Evolutionary conservation across 2,113 vertebrate species (phyloP), one percentile per base, ranked within the genome.

Genomic region (Pteropus alecto): DNA sequence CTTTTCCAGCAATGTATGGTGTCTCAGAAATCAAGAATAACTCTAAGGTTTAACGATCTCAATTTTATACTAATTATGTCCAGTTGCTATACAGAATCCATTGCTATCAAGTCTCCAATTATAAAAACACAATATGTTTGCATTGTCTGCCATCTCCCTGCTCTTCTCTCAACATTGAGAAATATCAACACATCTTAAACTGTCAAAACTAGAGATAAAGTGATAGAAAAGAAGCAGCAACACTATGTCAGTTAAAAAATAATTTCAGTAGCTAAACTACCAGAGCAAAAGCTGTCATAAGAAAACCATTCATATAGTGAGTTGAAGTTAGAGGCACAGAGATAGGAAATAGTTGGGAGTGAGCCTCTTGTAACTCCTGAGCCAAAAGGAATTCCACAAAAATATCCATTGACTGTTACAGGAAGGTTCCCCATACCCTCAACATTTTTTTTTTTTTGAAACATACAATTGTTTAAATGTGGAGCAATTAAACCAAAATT

Each of bases 11-110:
- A 96, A 0, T 97, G 77, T 97, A 83, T 97, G 38, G 38, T 98
- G 70, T 97, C 76, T 97, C 78, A 90, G 95, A 97, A 92, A 79
- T 76, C 92, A 35, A 93, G 91, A 95, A 67, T 98, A 98, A 83
- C 51, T 90, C 83, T 84, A 86, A 96, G 74, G 92, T 61, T 26
- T 98, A 98, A 98, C 65, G 61, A 30, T 82, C 86, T 98, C 19
- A 38, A 7, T 97, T 91, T 97, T 98, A 28, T 94, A 96, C 92
- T 98, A 97, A 96, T 97, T 92, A 87, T 92, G 84, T 98, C 48
- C 65, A 92, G 6, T 96, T 93, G 33, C 65, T 96, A 1, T 94
- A 96, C 4, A 78, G 41, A 51, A 93, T 60, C 63, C 41, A 51
- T 86, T 94, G 89, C 83, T 88, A 85, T 46, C 74, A 94, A 48